Conservation (phyloP, 2,113 vertebrate genomes). For the Pyrgilauda ruficollis region DNA sequence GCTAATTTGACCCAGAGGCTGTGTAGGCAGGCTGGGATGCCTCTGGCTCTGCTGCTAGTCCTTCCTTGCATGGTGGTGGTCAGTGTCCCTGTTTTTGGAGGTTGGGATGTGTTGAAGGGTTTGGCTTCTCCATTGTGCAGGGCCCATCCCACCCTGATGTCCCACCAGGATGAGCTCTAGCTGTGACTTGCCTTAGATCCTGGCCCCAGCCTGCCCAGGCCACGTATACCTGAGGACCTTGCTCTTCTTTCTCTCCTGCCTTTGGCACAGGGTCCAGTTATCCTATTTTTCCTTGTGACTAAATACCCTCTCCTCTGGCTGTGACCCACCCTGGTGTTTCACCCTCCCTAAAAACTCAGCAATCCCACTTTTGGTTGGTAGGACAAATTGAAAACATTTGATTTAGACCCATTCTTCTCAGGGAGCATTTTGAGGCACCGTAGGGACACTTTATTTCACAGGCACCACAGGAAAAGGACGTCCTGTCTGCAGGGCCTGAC, state of each 20-base stretch:
- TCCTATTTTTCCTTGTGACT: not conserved
- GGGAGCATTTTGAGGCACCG: not conserved
- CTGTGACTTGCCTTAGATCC: not conserved
- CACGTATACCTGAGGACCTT: not conserved
- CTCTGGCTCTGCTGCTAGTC: not conserved
- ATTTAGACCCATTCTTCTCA: not conserved
- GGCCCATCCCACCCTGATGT: not conserved
- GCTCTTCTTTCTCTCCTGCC: not conserved
- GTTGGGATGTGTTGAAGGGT: not conserved
- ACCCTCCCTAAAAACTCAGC: not conserved
- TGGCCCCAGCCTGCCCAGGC: not conserved
- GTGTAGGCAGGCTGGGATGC: not conserved
- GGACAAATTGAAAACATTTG: not conserved
- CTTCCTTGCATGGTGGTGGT: not conserved
- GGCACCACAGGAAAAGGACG: not conserved
- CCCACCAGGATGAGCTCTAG: not conserved
- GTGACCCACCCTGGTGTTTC: not conserved
- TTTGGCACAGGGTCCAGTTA: not conserved
- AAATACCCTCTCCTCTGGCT: not conserved
- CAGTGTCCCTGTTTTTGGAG: not conserved
- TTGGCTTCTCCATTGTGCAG: not conserved
- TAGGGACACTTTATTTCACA: not conserved
- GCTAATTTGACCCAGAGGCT: conserved; percentile 9
- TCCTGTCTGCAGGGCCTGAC: not conserved
- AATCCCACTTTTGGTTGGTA: not conserved